Evolutionary conservation across 1,140 invertebrate genomes (phyloP), one percentile per base, ranked within the genome.

Genomic region (Drosophila ficusphila): DNA sequence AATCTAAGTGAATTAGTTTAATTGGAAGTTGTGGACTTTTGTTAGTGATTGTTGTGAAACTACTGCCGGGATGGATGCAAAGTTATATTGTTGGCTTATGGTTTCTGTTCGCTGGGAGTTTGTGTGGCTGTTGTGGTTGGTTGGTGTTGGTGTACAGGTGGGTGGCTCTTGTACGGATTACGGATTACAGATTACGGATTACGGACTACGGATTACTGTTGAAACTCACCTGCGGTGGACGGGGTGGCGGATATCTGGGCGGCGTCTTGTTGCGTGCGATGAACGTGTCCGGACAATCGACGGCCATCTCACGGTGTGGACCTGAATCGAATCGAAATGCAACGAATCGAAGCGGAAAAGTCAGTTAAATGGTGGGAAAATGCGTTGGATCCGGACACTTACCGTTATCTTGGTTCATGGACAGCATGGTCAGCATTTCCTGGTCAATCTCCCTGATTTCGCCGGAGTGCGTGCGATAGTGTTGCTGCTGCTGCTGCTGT

Each of bases 201-300:
- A 14, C 4, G 19, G 21, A 29, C 6, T 61, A 19, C 25, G 11
- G 27, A 60, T 12, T 16, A 0, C 16, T 29, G 23, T 86, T 88
- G 42, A n/a, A n/a, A n/a, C 74, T 91, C 83, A 91, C 90, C 90
- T 91, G 90, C 52, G 93, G 93, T 51, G 94, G 94, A 73, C 95
- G 94, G 12, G 95, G 95, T 23, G 96, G 96, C 48, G 96, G 96
- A 93, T 97, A 99, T 90, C 97, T 94, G 73, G 97, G 98, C 70
- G 96, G 97, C 64, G 95, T 98, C 93, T 97, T 99, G 92, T 96
- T 97, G 91, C 95, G 94, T 73, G 94, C 96, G 75, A 98, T 95
- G 93, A 99, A 99, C 86, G 95, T 96, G 90, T 98, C 98, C 83
- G 98, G 98, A 68, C 98, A 98, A 93, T 99, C 98, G 90, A 99